Evolutionary conservation across 1,140 invertebrate genomes (phyloP), one percentile per base, ranked within the genome.

Genomic region (Pararge aegeria): DNA sequence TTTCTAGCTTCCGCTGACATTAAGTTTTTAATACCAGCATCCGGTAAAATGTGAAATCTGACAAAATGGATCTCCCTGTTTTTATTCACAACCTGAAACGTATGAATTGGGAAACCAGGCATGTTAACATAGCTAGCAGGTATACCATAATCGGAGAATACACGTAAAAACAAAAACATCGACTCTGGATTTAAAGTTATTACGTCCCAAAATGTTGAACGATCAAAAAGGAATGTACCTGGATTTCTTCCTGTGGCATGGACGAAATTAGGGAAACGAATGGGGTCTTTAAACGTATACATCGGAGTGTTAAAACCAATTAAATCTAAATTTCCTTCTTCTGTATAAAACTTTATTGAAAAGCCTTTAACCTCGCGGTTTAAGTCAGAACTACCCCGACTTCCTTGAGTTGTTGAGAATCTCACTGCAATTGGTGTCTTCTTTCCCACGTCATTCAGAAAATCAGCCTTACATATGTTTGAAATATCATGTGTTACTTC

Each of bases 401-500:
- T 96, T n/a, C 95, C 95, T 53, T 94, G 95, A 1, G 98, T 96
- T 50, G 96, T 96, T 0, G 97, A 98, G 80, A 97, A 98, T 69
- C 82, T 75, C 5, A 68, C 80, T 0, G 75, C 81, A 4, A 98
- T 85, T 0, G 96, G 95, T 16, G 97, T 98, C 61, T 92, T 93
- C 80, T 98, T 98, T 19, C 97, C 97, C 50, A 98, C 91, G 49
- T 90, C 78, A 16, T 93, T 93, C 86, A 99, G 98, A 0, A 98
- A 81, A 61, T 94, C 94, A 0, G 97, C 97, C 73, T 97, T 98
- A 55, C 91, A 93, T 73, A 97, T 98, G 56, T 95, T 93, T 2
- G 93, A 93, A 30, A 99, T 97, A 72, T 98, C 97, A 73, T 98
- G 95, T 0, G 97, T 99, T 4, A 97, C 94, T 90, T 98, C 97